These are phyloP conservation scores for Zosterops borbonicus DNA, from an alignment of 2,113 vertebrate genomes.

Conservation along the genomic window DNA sequence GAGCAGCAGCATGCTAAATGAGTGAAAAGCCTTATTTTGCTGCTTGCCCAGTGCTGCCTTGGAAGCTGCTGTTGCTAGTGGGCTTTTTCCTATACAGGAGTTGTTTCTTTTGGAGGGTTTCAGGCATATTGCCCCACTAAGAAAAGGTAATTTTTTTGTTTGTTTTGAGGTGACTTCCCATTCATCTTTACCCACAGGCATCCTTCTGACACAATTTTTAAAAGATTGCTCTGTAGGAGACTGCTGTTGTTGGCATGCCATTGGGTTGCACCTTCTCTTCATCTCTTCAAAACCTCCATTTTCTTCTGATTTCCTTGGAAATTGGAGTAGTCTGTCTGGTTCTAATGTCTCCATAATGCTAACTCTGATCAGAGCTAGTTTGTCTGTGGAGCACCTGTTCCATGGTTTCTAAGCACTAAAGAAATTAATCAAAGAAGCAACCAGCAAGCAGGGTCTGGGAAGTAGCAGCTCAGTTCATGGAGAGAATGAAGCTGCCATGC, in stretches of 20 bases:
- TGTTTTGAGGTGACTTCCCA: not conserved
- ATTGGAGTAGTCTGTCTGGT: not conserved
- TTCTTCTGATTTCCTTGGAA: not conserved
- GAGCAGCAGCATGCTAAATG: not conserved
- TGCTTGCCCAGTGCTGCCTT: not conserved
- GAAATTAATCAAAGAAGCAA: not conserved
- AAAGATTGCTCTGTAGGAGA: not conserved
- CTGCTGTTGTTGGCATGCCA: not conserved
- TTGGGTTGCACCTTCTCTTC: not conserved
- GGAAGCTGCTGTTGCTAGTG: not conserved
- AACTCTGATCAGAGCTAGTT: not conserved
- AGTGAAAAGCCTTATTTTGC: not conserved
- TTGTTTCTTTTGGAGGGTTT: not conserved
- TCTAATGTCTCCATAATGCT: not conserved
- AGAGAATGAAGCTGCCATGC: accelerated
- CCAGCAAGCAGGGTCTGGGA: not conserved
- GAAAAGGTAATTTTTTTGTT: not conserved
- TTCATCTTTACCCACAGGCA: not conserved
- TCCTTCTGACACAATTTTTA: not conserved
- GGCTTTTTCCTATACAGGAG: not conserved
- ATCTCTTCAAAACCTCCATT: not conserved
- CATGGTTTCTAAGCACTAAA: not conserved
- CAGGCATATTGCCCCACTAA: not conserved
- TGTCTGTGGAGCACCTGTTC: not conserved
- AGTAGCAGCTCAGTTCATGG: not conserved